Evolutionary conservation across 2,888 invertebrate genomes (phyloP).

Genomic region (Callimorpha dominula): DNA sequence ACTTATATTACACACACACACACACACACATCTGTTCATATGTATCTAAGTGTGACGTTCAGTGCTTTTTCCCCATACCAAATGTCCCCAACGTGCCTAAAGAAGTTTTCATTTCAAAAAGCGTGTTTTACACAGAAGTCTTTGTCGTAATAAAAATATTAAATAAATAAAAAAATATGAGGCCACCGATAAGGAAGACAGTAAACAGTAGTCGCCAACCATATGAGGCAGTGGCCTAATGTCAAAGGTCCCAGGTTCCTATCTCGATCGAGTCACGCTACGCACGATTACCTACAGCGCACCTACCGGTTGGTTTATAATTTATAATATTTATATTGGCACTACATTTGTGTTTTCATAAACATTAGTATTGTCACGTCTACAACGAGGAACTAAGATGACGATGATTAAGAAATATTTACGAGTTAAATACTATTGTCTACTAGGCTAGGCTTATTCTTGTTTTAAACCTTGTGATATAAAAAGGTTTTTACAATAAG

Average conservation of each 20-base stretch:
- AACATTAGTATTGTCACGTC: not conserved
- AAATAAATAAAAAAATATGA: constrained; percentile 29
- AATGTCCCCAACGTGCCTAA: too few relatives aligned
- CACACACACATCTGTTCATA: too few relatives aligned
- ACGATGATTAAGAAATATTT: not conserved
- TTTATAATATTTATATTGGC: constrained; percentile 9
- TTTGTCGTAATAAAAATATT: constrained; percentile 19
- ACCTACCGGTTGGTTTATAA: constrained; percentile 27
- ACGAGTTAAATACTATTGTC: not conserved
- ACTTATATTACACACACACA: too few relatives aligned
- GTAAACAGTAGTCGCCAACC: constrained; percentile 36
- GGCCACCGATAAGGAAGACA: constrained; percentile 46
- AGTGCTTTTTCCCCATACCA: too few relatives aligned
- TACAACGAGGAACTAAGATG: not conserved
- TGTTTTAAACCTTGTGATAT: not conserved
- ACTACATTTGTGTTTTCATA: constrained; percentile 8
- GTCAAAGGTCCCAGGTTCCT: constrained; percentile 52
- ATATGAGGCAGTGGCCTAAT: constrained; percentile 29
- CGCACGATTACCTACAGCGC: constrained; percentile 38
- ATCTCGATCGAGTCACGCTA: constrained; percentile 53
- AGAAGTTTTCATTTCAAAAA: too few relatives aligned
- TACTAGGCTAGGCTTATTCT: too few relatives aligned
- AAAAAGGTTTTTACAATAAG: not conserved
- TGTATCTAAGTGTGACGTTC: too few relatives aligned
- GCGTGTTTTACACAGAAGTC: constrained; percentile 7